These are phyloP conservation scores for Nothobranchius furzeri DNA, from an alignment of 2,113 vertebrate species.

Conservation along the genomic window DNA sequence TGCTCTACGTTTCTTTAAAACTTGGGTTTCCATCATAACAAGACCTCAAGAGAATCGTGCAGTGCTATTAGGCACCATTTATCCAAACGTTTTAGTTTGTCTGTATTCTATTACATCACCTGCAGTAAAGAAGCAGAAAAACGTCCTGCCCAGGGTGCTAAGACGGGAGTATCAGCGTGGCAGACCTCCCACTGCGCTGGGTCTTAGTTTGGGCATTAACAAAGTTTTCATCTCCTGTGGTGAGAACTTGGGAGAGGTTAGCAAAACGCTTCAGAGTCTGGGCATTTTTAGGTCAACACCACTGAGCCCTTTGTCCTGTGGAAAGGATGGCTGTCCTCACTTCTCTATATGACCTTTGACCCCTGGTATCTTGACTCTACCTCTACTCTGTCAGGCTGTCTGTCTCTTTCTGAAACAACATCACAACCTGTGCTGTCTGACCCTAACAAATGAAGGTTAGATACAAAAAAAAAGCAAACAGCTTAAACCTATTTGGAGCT, in stretches of 20 bases:
- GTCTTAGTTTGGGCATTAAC: constrained; percentile 28
- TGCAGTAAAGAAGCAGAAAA: constrained; percentile 41
- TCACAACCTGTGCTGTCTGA: background rate
- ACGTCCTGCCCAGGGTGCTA: constrained; percentile 16
- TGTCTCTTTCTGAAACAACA: constrained; percentile 6
- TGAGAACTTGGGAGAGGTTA: constrained; percentile 45
- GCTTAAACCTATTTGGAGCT: background rate
- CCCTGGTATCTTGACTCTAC: constrained; percentile 39
- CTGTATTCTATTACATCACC: constrained; percentile 12
- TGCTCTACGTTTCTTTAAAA: too few relatives aligned
- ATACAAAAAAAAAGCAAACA: background rate
- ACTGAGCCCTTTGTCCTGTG: constrained; percentile 43
- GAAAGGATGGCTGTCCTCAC: constrained; percentile 54
- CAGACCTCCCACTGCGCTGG: constrained; percentile 44
- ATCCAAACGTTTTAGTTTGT: too few relatives aligned
- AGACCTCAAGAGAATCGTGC: too few relatives aligned
- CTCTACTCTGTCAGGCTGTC: constrained; percentile 8
- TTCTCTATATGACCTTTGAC: constrained; percentile 54
- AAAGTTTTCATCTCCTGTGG: constrained; percentile 30
- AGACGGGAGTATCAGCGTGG: constrained; percentile 39
- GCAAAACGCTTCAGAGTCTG: constrained; percentile 32
- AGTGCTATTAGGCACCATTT: too few relatives aligned
- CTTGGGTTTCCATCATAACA: too few relatives aligned
- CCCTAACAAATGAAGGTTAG: background rate
- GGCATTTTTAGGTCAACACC: constrained; percentile 63